Conservation (phyloP, 2,797 vertebrate genomes). For the Argyrosomus regius region DNA sequence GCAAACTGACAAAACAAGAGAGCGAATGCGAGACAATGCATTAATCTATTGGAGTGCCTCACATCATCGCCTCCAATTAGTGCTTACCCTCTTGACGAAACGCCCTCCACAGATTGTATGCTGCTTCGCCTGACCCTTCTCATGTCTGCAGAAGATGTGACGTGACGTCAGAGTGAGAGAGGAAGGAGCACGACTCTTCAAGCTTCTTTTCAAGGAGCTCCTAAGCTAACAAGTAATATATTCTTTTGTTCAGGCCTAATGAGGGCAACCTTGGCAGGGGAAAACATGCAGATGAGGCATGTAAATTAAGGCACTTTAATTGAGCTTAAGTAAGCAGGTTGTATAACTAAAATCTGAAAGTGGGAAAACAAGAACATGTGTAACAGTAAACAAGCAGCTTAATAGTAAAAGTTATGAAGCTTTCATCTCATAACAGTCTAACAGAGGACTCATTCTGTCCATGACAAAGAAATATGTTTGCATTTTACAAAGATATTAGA, state of each 20-base stretch:
- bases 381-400: background rate
- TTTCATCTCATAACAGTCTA: background rate
- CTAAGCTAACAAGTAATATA: constrained; percentile 37
- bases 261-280: constrained; percentile 23
- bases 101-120: constrained; percentile 29
- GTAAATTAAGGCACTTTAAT: constrained; percentile 40
- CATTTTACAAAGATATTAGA: background rate
- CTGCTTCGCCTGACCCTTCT: constrained; percentile 21
- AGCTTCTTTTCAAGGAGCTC: background rate
- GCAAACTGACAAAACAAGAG: constrained; percentile 46
- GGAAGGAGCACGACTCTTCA: background rate
- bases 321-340: constrained; percentile 26
- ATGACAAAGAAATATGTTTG: background rate
- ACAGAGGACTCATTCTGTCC: background rate
- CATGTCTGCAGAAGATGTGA: constrained; percentile 29
- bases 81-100: constrained; percentile 27
- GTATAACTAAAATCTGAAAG: background rate
- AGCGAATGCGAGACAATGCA: constrained; percentile 26
- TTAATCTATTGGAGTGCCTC: constrained; percentile 41
- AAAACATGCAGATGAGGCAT: constrained; percentile 39
- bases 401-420: background rate
- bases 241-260: constrained; percentile 58
- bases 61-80: constrained; percentile 52
- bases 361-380: background rate
- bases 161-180: constrained; percentile 10